Percentiles rank a stretch among this genome's conserved stretches.
These are phyloP conservation scores for Spinus pinus DNA, from an alignment of 2,797 vertebrate genomes.

Conservation along the genomic window DNA sequence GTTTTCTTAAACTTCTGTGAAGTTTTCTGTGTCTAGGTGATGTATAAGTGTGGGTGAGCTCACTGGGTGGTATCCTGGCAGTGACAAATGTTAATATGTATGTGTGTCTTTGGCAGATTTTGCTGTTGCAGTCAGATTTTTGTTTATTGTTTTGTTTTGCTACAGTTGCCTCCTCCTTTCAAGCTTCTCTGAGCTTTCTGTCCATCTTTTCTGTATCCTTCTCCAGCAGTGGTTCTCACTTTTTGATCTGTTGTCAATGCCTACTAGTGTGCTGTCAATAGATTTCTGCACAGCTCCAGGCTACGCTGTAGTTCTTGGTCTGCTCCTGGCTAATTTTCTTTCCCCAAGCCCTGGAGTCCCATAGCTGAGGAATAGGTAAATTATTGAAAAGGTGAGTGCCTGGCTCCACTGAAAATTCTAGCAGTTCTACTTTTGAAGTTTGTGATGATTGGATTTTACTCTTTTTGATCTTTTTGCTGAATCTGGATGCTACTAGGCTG, in stretches of 20 bases:
- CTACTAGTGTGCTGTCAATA: background rate
- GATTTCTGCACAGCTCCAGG: background rate
- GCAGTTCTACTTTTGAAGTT: background rate
- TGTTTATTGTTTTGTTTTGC: background rate
- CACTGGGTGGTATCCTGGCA: background rate
- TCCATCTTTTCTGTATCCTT: background rate
- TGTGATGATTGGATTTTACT: background rate
- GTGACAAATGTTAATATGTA: background rate
- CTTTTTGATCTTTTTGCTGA: background rate
- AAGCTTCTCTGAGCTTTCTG: background rate
- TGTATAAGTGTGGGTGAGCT: background rate
- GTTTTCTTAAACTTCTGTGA: background rate
- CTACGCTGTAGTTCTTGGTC: background rate
- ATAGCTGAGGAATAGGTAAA: background rate
- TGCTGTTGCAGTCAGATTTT: background rate
- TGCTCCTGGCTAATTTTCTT: background rate
- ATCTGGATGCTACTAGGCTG: background rate
- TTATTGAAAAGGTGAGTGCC: background rate
- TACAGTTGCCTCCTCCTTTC: background rate
- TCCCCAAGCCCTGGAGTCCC: background rate
- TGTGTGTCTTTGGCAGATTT: background rate
- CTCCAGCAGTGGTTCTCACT: background rate
- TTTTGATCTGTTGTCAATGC: background rate
- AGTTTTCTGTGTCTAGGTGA: background rate
- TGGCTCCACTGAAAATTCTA: background rate